Conservation (phyloP, 1,140 invertebrate genomes). For the Drosophila orosa region DNA sequence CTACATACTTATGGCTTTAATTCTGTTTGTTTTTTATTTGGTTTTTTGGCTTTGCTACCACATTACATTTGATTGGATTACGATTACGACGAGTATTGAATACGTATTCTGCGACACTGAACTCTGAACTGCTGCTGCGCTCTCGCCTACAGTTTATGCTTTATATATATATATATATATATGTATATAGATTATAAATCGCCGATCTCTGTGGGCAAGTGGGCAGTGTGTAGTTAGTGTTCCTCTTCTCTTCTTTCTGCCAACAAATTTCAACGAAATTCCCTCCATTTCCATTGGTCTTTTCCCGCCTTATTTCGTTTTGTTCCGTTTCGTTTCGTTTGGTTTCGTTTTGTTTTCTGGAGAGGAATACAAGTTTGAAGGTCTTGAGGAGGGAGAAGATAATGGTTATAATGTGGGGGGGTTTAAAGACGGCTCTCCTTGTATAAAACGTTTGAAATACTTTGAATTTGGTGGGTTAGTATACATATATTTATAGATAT, state of each 20-base stretch:
- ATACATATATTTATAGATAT: constrained; percentile 83
- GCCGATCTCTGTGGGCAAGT: constrained; percentile 31
- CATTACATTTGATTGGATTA: constrained; percentile 52
- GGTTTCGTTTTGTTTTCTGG: neutral
- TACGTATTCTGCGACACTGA: constrained; percentile 34
- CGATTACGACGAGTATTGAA: constrained; percentile 46
- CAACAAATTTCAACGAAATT: constrained; percentile 21
- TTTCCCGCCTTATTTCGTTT: neutral
- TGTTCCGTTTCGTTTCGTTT: too few relatives aligned
- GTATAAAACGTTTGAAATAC: constrained; percentile 80
- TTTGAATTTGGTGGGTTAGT: constrained; percentile 83
- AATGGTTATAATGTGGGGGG: constrained; percentile 6
- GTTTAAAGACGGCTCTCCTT: constrained; percentile 20
- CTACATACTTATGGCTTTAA: constrained; percentile 40
- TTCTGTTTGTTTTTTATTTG: constrained; percentile 12
- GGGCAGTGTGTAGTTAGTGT: constrained; percentile 24
- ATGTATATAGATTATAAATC: constrained; percentile 43
- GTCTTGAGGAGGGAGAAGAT: neutral
- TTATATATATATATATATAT: constrained; percentile 29
- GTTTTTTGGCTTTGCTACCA: constrained; percentile 39
- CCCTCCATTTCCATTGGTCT: constrained; percentile 10
- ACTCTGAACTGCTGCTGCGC: constrained; percentile 19
- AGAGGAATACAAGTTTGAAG: constrained; percentile 9
- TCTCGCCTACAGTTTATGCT: constrained; percentile 36
- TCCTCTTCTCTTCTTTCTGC: constrained; percentile 2